phyloP scores from a whole-genome alignment of 2,888 invertebrate species.

The Epirrhoe tristata region DNA sequence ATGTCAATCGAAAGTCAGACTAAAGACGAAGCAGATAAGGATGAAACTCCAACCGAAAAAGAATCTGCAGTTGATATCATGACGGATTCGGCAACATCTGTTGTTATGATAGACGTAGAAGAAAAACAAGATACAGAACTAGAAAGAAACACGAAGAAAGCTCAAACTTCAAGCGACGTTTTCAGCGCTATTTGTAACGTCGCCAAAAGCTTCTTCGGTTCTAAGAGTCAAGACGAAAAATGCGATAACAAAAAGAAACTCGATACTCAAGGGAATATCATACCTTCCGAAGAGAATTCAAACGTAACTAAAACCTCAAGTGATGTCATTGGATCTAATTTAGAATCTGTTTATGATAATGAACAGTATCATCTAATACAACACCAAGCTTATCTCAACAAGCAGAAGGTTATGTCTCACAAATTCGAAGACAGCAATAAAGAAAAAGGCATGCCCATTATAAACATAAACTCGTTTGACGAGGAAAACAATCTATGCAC shows the following conservation, averaged over 20 bases:
- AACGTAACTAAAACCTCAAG: constrained; percentile 64
- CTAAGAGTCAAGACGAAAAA: constrained; percentile 52
- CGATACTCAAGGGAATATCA: constrained; percentile 73
- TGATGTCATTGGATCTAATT: constrained; percentile 65
- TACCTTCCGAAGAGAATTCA: constrained; percentile 49
- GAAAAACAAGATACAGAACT: constrained; percentile 43
- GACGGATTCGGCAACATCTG: constrained; percentile 46
- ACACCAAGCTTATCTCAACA: constrained; percentile 77
- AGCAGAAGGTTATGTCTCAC: constrained; percentile 80
- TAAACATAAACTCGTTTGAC: constrained; percentile 56
- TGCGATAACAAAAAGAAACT: constrained; percentile 69
- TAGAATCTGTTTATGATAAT: constrained; percentile 63
- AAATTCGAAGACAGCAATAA: constrained; percentile 73
- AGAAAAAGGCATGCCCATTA: constrained; percentile 47
- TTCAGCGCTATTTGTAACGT: constrained; percentile 71
- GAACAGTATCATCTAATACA: constrained; percentile 67
- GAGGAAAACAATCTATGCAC: constrained; percentile 67
- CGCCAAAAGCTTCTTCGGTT: constrained; percentile 69
- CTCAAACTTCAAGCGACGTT: constrained; percentile 59
- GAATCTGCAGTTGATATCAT: constrained; percentile 31
- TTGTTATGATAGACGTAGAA: constrained; percentile 44
- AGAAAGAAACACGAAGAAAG: constrained; percentile 51
- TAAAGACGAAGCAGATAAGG: constrained; percentile 52
- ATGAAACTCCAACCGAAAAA: constrained; percentile 17
- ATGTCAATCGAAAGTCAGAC: constrained; percentile 65